Evolutionary conservation across 2,113 vertebrate genomes (phyloP).

Genomic region (Anseranas semipalmata): DNA sequence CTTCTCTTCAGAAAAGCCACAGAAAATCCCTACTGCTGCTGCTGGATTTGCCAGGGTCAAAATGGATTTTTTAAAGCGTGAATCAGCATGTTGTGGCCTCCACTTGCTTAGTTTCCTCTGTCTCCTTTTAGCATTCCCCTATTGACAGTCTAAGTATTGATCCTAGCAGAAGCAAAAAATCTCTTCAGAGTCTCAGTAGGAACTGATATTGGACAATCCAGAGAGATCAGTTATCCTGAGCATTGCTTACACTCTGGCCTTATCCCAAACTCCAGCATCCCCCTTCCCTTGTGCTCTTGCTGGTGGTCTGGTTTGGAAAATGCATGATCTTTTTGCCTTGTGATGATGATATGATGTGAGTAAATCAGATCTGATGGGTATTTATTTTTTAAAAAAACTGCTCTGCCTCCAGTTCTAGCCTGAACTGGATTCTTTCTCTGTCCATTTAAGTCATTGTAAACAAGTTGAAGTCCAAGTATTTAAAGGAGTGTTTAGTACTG

Average conservation of each 20-base stretch:
- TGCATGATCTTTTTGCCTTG: fast-evolving
- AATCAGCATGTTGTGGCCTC: not conserved
- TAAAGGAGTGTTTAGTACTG: not conserved
- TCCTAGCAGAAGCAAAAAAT: not conserved
- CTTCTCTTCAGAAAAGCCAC: not conserved
- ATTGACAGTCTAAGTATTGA: not conserved
- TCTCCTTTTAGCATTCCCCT: not conserved
- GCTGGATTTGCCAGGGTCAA: not conserved
- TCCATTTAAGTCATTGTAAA: not conserved
- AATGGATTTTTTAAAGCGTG: not conserved
- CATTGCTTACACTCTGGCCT: not conserved
- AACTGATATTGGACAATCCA: not conserved
- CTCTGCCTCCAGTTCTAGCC: not conserved
- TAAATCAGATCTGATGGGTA: not conserved
- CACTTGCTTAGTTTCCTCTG: not conserved
- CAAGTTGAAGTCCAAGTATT: not conserved
- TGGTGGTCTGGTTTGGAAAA: not conserved
- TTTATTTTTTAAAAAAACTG: not conserved
- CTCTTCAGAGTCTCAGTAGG: not conserved
- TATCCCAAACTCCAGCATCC: not conserved
- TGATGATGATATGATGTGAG: not conserved
- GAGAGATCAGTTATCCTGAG: not conserved
- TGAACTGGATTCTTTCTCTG: not conserved
- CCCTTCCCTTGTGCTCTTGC: not conserved
- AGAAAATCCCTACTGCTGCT: not conserved